Base-by-base conservation (phyloP, 2,888 invertebrate genomes). In the Synanthedon myopaeformis region DNA sequence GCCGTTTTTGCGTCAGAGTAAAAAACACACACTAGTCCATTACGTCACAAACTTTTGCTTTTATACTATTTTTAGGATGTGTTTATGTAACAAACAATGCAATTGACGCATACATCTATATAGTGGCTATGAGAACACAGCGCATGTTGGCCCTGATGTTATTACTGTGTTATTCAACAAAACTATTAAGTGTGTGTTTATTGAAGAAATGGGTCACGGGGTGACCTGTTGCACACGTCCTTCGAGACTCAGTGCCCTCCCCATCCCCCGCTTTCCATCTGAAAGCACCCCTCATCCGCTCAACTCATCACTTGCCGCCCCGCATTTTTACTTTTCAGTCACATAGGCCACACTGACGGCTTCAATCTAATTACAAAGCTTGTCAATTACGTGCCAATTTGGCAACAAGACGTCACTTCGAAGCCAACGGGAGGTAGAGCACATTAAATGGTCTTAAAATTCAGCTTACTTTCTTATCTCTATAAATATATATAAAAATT, bases 311-410 rank as follows among this genome's bases (percentile, higher is more conserved):
- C 35, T 35, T 35, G 35, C 35, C 45, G 12, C 12, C 42, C 45
- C 45, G n/a, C n/a, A 14, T 5, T 45, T 45, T 45, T 45, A 45
- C 45, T 45, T 45, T 45, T 45, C 45, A 4, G 14, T 45, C 45
- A 45, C 45, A 13, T 13, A 45, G 45, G 45, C 45, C 45, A 45
- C 14, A 45, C 13, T 45, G 45, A n/a, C 45, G 45, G 45, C 59
- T 62, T 59, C 63, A 56, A 52, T 55, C 52, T 54, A 45, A 41
- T 49, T 45, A 42, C 52, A 54, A 52, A 54, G 51, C 50, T 51
- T 55, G 58, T 60, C 59, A 57, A 62, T 57, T 57, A 13, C 56
- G 57, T 51, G 55, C 54, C 56, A 28, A 52, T 53, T 49, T 2
- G 45, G 35, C 6, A 35, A 35, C 6, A 35, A 35, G 35, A 35